Evolutionary conservation across 2,797 vertebrate species (phyloP).

Genomic region (Sphenopsis melanotis): DNA sequence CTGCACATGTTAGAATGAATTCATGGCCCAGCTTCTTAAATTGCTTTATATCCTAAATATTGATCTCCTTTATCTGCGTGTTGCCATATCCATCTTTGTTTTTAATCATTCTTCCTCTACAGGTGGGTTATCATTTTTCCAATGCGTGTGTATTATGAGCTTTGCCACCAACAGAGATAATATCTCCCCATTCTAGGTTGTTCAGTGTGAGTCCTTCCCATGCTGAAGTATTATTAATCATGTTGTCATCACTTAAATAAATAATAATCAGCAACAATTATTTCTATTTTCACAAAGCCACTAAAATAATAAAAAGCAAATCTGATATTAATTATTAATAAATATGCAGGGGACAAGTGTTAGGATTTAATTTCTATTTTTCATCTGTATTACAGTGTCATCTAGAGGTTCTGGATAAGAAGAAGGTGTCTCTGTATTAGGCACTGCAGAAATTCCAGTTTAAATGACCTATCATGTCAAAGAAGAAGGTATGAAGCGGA

Average conservation of each 20-base stretch:
- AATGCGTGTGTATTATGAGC: neutral
- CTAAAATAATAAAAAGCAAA: conserved; percentile 55
- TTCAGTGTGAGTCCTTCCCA: conserved; percentile 36
- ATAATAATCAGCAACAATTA: conserved; percentile 60
- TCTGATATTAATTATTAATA: conserved; percentile 50
- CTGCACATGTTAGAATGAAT: neutral
- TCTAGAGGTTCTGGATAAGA: conserved; percentile 41
- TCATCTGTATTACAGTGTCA: conserved; percentile 52
- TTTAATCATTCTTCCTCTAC: conserved; percentile 50
- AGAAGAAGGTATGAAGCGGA: neutral
- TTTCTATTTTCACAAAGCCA: conserved; percentile 54
- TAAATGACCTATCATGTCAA: neutral
- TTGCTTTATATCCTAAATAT: conserved; percentile 18
- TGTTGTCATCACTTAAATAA: conserved; percentile 59
- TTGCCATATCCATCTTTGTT: neutral
- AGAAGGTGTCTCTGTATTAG: neutral
- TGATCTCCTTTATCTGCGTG: conserved; percentile 12
- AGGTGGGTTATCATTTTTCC: conserved; percentile 54
- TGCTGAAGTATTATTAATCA: conserved; percentile 61
- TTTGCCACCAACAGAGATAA: conserved; percentile 61
- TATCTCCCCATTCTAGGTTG: conserved; percentile 14
- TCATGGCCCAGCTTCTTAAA: neutral
- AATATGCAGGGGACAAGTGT: neutral
- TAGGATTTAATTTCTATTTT: neutral
- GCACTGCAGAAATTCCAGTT: neutral